Evolutionary conservation across 2,797 vertebrate species (phyloP), one percentile per base, ranked within the genome.

Genomic region (Clarias fuscus): DNA sequence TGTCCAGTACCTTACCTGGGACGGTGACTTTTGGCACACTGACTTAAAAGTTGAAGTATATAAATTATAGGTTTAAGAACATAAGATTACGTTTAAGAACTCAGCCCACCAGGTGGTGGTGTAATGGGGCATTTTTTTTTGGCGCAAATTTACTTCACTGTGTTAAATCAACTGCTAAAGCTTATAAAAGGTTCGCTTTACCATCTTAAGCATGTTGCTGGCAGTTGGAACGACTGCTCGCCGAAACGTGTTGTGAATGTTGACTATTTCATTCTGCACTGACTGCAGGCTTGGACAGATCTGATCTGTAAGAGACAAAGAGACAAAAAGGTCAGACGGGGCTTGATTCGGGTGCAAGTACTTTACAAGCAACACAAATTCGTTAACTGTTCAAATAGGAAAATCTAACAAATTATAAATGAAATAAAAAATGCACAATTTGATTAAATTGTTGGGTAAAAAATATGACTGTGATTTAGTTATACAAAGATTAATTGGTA

Each of bases 161-260:
- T 71, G 68, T 37, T 40, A 40, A 70, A 70, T 53, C 37, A 37
- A 37, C 4, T 33, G 33, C 3, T 37, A 37, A 4, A 37, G 37
- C 3, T 37, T 37, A 37, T 37, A 2, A 11, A 58, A 59, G 68
- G 15, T 68, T 14, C 15, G 67, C 40, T 1, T 59, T 27, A 95
- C 95, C 94, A 96, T 95, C 18, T 48, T 87, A 10, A 95, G 92
- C 94, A 95, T 96, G 92, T 95, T 33, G 0, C 91, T 89, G 3
- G 95, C 94, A 0, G 89, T 0, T 0, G 94, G 95, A 4, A 86
- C 0, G 2, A 96, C 95, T 0, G 37, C 61, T 84, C 92, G 91
- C 89, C 95, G 92, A 75, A 92, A 90, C 20, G 5, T 58, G 4
- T 96, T 95, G 91, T 95, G 94, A 10, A 5, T 0, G 14, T 93